Evolutionary conservation across 2,113 vertebrate species (phyloP).

Genomic region (Heterotis niloticus): DNA sequence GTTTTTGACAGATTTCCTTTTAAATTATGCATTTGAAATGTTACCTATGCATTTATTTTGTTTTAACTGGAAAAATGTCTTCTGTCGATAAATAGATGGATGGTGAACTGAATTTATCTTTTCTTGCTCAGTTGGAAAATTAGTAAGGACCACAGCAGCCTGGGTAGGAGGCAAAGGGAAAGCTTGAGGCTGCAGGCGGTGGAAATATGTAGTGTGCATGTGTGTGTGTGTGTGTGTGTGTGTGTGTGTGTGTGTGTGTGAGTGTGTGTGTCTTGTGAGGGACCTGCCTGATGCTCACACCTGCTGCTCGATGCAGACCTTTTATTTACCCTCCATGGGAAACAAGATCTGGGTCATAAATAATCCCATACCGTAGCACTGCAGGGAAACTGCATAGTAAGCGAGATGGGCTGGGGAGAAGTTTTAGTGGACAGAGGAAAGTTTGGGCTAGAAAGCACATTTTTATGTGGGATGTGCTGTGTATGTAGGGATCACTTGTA

Average conservation of each 20-base stretch:
- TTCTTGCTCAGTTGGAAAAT: not conserved
- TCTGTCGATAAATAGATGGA: not conserved
- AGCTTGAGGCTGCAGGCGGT: too few species aligned
- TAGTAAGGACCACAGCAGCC: not conserved
- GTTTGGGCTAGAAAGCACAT: not conserved
- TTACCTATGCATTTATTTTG: not conserved
- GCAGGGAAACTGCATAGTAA: slow-evolving; percentile 52
- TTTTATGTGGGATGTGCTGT: not conserved
- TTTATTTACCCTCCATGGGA: slow-evolving; percentile 73
- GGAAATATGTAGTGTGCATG: too few species aligned
- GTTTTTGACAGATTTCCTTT: too few species aligned
- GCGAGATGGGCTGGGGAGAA: slow-evolving; percentile 4
- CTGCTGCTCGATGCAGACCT: slow-evolving; percentile 59
- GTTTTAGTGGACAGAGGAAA: not conserved
- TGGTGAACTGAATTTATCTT: not conserved
- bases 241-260: not conserved
- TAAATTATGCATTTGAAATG: not conserved
- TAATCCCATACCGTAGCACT: slow-evolving; percentile 70
- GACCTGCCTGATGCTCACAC: slow-evolving; percentile 5
- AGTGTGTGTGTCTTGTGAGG: not conserved
- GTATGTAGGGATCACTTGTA: not conserved
- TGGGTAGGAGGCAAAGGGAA: not conserved
- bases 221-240: too few species aligned
- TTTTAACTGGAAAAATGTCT: not conserved
- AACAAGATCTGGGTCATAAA: slow-evolving; percentile 73